Conservation (phyloP, 2,113 vertebrate genomes). For the Nipponia nippon region DNA sequence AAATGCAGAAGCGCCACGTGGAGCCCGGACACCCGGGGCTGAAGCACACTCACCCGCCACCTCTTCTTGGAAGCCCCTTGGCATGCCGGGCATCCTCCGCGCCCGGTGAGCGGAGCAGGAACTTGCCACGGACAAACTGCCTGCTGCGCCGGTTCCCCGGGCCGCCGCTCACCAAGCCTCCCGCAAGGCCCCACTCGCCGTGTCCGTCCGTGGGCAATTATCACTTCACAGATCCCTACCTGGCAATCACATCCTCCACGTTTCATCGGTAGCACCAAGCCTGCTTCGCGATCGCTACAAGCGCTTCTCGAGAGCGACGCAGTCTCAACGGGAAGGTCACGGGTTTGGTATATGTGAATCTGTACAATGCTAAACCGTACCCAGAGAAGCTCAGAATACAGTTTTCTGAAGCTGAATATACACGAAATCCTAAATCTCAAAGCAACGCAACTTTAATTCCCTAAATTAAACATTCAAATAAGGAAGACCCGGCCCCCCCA, state of each 20-base stretch:
- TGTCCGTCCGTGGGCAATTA: neutral
- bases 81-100: rapidly evolving
- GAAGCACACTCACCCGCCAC: neutral
- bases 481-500: neutral
- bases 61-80: neutral
- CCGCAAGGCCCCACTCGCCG: rapidly evolving
- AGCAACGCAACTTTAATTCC: neutral
- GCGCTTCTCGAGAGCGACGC: rapidly evolving
- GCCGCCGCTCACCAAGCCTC: neutral
- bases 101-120: neutral
- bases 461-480: neutral
- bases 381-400: neutral
- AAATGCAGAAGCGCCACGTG: neutral
- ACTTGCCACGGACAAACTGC: rapidly evolving
- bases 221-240: neutral
- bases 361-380: neutral
- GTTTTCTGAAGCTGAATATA: neutral
- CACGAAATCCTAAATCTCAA: neutral
- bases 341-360: neutral
- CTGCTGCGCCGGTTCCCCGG: neutral
- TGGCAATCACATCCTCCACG: neutral
- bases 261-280: neutral
- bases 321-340: rapidly evolving
- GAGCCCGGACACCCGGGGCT: neutral
- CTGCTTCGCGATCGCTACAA: rapidly evolving